A percentile compares a stretch with the other conserved stretches of the same genome.
phyloP scores from a whole-genome alignment of 2,797 vertebrate species.

The Peromyscus eremicus region DNA sequence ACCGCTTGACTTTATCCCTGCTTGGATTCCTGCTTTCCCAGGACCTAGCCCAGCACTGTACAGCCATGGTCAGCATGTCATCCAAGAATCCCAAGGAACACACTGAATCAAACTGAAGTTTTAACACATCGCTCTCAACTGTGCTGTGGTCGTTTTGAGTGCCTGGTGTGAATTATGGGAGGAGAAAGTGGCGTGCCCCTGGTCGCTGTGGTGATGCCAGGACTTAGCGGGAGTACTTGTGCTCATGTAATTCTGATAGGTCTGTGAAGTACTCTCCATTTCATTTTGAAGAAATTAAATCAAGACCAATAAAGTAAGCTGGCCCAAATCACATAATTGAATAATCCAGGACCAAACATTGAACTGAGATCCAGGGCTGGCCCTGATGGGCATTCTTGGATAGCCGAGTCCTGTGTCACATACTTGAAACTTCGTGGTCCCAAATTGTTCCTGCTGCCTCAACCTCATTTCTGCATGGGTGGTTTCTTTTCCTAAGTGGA shows the following conservation, averaged over 20 bases:
- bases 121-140: background rate
- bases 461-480: background rate
- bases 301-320: background rate
- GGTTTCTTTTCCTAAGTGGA: conserved; percentile 4
- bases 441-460: background rate
- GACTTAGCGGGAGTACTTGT: background rate
- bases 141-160: background rate
- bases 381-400: background rate
- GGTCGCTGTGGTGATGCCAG: background rate
- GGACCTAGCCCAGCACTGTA: background rate
- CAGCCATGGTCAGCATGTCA: background rate
- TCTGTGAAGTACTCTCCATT: background rate
- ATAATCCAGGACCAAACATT: background rate
- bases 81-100: background rate
- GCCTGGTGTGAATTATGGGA: background rate
- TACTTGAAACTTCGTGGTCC: background rate
- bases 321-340: background rate
- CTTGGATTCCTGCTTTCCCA: background rate
- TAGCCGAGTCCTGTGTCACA: too few relatives aligned
- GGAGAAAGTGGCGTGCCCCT: background rate
- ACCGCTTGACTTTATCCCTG: background rate
- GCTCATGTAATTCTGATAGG: background rate
- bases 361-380: background rate
- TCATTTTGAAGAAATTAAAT: background rate
- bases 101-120: background rate